Evolutionary conservation across 2,888 invertebrate species (phyloP), one percentile per base, ranked within the genome.

Genomic region (Catocala fraxini): DNA sequence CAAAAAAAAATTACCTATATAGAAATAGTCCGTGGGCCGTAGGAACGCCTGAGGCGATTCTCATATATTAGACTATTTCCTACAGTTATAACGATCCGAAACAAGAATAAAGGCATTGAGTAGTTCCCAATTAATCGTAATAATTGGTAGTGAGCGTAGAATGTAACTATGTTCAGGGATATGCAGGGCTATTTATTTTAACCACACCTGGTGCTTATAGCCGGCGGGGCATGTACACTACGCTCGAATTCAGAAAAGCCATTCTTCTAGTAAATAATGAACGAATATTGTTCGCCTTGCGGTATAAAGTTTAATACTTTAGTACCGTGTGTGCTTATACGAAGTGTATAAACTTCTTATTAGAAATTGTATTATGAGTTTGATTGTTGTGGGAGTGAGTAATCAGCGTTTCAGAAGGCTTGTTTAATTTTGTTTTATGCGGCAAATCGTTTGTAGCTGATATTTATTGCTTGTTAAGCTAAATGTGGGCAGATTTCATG

Each of bases 61-160:
- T 80, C 79, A 80, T 84, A 80, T 78, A 79, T 83, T 78, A 81
- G 66, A 71, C 70, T 77, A 75, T 75, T 75, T 71, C 77, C 68
- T 74, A 71, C 68, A 70, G 75, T 78, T 81, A 81, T 83, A 85
- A 82, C 78, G 79, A 83, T 79, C 75, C 75, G 79, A 84, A 84
- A 85, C 78, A 82, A 83, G 84, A 85, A 84, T 79, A 80, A 80
- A 84, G 70, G 75, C 79, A 63, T 61, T 83, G 82, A 83, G 85
- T 81, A 84, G 80, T 80, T 81, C 81, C 80, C 88, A 87, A 90
- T 89, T 88, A 89, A 87, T 85, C 81, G 83, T 85, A 84, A 87
- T 89, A 87, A 88, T 89, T 87, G 86, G 84, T 85, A 82, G 79
- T 81, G 81, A 82, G 79, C 71, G 25, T 25, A 25, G 25, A 25